Conservation (phyloP, 1,140 invertebrate genomes). For the Maconellicoccus hirsutus region DNA sequence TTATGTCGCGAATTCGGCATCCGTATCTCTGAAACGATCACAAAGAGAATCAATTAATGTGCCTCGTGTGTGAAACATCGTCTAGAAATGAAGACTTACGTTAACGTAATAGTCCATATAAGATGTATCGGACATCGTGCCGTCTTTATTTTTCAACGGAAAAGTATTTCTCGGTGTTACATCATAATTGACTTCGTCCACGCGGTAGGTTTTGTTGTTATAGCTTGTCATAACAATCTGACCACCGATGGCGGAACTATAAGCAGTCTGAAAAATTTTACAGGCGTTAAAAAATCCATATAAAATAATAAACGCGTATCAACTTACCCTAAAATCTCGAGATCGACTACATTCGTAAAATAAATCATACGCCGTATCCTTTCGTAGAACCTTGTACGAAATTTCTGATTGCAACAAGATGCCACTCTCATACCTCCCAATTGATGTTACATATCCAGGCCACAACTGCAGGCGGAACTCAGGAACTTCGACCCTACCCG, state of each 20-base stretch:
- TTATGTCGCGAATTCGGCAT: background rate
- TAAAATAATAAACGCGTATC: background rate
- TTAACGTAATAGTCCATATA: slow-evolving; percentile 71
- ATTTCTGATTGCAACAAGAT: slow-evolving; percentile 63
- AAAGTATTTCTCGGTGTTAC: slow-evolving; percentile 57
- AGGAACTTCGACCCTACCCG: slow-evolving; percentile 39
- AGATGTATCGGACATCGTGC: slow-evolving; percentile 38
- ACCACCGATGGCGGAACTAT: slow-evolving; percentile 24
- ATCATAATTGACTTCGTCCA: slow-evolving; percentile 72
- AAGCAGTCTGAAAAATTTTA: slow-evolving; percentile 22
- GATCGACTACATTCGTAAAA: background rate
- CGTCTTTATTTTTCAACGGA: slow-evolving; percentile 41
- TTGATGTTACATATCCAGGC: slow-evolving; percentile 67
- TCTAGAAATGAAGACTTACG: slow-evolving; percentile 35
- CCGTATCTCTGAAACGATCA: slow-evolving; percentile 25
- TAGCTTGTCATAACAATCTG: slow-evolving; percentile 69
- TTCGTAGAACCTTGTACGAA: slow-evolving; percentile 57
- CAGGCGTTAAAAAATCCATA: background rate
- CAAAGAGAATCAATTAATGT: too few species aligned
- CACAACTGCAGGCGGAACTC: slow-evolving; percentile 48
- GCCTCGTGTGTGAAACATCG: background rate
- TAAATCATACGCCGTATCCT: slow-evolving; percentile 44
- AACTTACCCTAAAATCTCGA: slow-evolving; percentile 20
- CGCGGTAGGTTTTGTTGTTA: slow-evolving; percentile 59
- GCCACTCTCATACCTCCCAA: slow-evolving; percentile 58